Evolutionary conservation across 2,888 invertebrate species (phyloP), one percentile per base, ranked within the genome.

Genomic region (Drosophila pegasa): DNA sequence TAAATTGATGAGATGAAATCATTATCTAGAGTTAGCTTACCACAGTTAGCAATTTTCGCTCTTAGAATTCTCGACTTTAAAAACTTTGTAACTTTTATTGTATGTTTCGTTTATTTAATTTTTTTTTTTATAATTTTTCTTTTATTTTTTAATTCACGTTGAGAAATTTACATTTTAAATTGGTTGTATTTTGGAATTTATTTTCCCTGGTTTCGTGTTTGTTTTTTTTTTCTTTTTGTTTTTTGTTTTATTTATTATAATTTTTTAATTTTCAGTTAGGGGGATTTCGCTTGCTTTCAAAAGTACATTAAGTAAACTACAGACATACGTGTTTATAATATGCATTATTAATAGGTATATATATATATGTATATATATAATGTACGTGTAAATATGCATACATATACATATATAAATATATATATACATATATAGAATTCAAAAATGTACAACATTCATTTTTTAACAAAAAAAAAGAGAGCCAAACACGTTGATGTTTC

Each of bases 401-500:
- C 60, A 75, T 73, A 29, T 18, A 29, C 29, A 47, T 45, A 18
- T 40, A 75, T 75, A 37, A 1, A 16, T 37, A 8, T 8, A 43
- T 40, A 40, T 40, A 40, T 16, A 43, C 25, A 43, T n/a, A 29
- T 33, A 84, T 77, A 79, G 78, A 88, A 86, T 88, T 79, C 76
- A 87, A 84, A 85, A 87, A 89, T 87, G 88, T 87, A 87, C 89
- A 87, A 87, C 89, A 89, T 89, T 87, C 67, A 87, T 85, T 87
- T 87, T 87, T 82, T 78, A 85, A 87, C 88, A 89, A 83, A 85
- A 83, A 66, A 41, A 31, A 56, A n/a, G 25, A 25, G 25, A 43
- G 43, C 25, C 38, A 45, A 68, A 50, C 73, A 68, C 68, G 68
- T 52, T 58, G 47, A 27, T 27, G 8, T 35, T 22, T 27, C 45